Percentiles rank a stretch among this genome's conserved stretches.
phyloP scores from a whole-genome alignment of 2,888 invertebrate genomes.

The Scaptomyza tumidula region DNA sequence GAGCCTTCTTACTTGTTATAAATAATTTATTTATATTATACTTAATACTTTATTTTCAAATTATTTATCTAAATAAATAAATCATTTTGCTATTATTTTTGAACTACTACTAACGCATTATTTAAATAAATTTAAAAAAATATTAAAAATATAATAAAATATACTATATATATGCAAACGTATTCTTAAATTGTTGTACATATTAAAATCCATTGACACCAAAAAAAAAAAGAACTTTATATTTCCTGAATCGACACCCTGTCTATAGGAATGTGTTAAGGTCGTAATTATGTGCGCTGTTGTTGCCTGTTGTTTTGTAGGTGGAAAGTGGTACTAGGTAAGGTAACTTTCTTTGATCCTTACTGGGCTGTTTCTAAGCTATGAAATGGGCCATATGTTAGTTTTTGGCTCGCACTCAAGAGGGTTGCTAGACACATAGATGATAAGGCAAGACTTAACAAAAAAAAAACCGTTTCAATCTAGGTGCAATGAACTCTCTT shows the following conservation, averaged over 20 bases:
- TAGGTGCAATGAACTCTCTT: constrained; percentile 71
- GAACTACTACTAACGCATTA: no score
- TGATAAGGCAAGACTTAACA: constrained; percentile 23
- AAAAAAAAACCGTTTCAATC: constrained; percentile 4
- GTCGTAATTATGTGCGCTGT: constrained; percentile 66
- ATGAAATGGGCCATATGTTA: constrained; percentile 62
- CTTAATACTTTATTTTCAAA: no score
- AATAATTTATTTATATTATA: no score
- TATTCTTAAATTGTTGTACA: background rate
- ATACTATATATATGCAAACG: background rate
- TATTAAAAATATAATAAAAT: no score
- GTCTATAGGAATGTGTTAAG: constrained; percentile 52
- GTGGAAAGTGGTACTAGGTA: constrained; percentile 49
- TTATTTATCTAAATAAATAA: no score
- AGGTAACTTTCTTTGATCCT: constrained; percentile 54
- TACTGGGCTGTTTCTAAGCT: constrained; percentile 26
- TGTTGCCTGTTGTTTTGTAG: constrained; percentile 51
- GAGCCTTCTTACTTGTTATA: background rate
- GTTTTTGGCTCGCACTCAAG: constrained; percentile 16
- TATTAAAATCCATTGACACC: background rate
- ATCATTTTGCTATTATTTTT: no score
- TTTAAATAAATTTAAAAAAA: no score
- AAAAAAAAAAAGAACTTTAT: no score
- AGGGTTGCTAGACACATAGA: constrained; percentile 51
- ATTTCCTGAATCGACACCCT: constrained; percentile 5